These are phyloP conservation scores for Cygnus atratus DNA, from an alignment of 2,113 vertebrate genomes.

Conservation along the genomic window DNA sequence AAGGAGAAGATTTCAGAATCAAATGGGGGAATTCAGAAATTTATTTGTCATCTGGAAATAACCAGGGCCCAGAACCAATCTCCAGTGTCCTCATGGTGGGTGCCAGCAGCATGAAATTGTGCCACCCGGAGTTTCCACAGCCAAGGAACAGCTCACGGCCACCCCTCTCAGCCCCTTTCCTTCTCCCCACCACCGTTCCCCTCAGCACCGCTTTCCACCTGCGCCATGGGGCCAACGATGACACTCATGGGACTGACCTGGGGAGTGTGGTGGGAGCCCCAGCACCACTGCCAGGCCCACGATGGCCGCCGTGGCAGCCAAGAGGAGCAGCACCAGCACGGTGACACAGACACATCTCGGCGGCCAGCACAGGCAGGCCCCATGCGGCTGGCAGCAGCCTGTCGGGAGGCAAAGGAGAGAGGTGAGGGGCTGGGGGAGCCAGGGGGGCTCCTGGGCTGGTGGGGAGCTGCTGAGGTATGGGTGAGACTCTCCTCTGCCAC, in stretches of 20 bases:
- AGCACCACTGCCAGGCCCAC: background rate
- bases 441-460: background rate
- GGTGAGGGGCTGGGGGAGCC: background rate
- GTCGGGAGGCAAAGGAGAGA: background rate
- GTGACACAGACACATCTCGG: conserved; percentile 43
- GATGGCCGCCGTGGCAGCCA: background rate
- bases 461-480: background rate
- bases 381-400: background rate
- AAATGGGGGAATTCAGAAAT: background rate
- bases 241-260: conserved; percentile 64
- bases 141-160: background rate
- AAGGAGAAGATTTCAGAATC: background rate
- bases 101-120: background rate
- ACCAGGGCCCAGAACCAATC: background rate
- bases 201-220: background rate
- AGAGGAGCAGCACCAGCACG: conserved; percentile 41
- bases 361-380: background rate
- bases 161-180: background rate
- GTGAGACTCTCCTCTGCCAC: no score
- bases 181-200: background rate
- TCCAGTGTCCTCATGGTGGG: background rate
- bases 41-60: background rate
- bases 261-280: conserved; percentile 26
- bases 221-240: rapidly evolving
- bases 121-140: background rate